These are phyloP conservation scores for Lasioglossum pauxillum DNA, from an alignment of 2,888 invertebrate genomes.

Conservation along the genomic window DNA sequence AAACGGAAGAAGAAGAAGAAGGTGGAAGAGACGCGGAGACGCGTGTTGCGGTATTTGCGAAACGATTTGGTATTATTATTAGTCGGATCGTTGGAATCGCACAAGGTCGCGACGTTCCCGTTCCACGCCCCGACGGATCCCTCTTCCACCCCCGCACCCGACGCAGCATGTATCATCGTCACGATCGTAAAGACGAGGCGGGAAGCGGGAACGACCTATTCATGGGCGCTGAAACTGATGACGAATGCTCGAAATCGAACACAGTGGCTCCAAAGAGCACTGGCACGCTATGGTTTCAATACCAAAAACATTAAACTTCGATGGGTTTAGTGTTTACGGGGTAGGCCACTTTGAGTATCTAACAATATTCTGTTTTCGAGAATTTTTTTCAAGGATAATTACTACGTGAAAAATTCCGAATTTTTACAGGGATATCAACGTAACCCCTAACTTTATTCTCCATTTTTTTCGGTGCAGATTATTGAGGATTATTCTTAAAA, in stretches of 20 bases:
- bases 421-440: too few species aligned
- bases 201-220: slow-evolving; percentile 49
- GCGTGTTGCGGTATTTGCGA: slow-evolving; percentile 62
- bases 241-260: slow-evolving; percentile 6
- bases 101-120: slow-evolving; percentile 58
- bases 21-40: slow-evolving; percentile 32
- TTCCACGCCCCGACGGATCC: neutral
- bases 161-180: slow-evolving; percentile 36
- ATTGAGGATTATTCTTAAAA: too few species aligned
- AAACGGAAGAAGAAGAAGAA: slow-evolving; percentile 42
- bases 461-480: too few species aligned
- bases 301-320: too few species aligned
- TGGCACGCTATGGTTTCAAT: neutral
- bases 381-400: neutral
- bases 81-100: slow-evolving; percentile 70
- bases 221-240: slow-evolving; percentile 45
- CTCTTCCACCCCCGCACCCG: neutral
- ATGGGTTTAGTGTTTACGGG: too few species aligned
- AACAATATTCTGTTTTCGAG: neutral
- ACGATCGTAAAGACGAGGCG: slow-evolving; percentile 43
- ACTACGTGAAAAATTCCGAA: too few species aligned
- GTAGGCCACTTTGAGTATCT: neutral
- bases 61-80: slow-evolving; percentile 67
- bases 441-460: too few species aligned
- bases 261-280: neutral